These are phyloP conservation scores for Zophobas morio DNA, from an alignment of 1,140 invertebrate genomes.

Conservation along the genomic window DNA sequence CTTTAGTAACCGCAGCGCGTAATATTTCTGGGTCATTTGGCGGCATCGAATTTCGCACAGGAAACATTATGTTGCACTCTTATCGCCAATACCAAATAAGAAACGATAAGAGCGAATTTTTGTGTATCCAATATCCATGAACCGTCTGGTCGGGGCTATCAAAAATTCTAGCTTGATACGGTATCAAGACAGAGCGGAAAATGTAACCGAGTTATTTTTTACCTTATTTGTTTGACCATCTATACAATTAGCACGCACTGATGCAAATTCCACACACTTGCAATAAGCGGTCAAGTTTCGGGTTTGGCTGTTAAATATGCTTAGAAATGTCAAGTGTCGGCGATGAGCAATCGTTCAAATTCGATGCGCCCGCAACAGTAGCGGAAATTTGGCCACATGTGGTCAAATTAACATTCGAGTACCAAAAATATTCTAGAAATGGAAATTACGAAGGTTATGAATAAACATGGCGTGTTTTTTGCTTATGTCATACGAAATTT, in stretches of 20 bases:
- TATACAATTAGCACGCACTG: too few relatives aligned
- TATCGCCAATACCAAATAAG: constrained; percentile 35
- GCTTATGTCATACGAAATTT: too few relatives aligned
- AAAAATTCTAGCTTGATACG: constrained; percentile 12
- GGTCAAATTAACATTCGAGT: background rate
- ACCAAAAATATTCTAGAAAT: background rate
- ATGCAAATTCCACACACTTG: too few relatives aligned
- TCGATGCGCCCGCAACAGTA: background rate
- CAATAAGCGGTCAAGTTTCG: too few relatives aligned
- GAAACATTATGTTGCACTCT: constrained; percentile 21
- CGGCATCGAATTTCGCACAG: constrained; percentile 33
- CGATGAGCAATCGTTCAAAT: background rate
- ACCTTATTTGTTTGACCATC: too few relatives aligned
- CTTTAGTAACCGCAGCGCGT: constrained; percentile 17
- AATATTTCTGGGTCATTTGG: constrained; percentile 30
- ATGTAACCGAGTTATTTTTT: background rate
- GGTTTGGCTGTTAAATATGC: too few relatives aligned
- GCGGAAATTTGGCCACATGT: background rate
- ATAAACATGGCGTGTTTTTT: too few relatives aligned
- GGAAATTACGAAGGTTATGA: too few relatives aligned
- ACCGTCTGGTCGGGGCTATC: constrained; percentile 37
- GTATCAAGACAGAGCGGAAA: constrained; percentile 1
- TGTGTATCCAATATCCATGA: constrained; percentile 35
- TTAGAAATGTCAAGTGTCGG: background rate
- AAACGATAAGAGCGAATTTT: constrained; percentile 22